Evolutionary conservation across 2,888 invertebrate genomes (phyloP), one percentile per base, ranked within the genome.

Genomic region (Mycalesis mineus): DNA sequence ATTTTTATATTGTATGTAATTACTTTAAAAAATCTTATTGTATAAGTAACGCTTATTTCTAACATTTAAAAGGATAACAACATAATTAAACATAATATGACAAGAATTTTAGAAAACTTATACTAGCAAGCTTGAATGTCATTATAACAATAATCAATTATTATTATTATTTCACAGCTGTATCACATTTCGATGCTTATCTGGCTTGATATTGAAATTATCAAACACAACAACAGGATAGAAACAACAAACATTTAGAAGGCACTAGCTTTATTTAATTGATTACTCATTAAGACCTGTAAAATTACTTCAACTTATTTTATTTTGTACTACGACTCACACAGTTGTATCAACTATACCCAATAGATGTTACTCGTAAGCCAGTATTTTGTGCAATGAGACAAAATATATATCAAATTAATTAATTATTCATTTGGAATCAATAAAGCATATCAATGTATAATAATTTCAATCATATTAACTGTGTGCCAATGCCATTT

Each of bases 251-350:
- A 53, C 47, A 36, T 31, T 29, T 36, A 51, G 51, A 59, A 59
- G 59, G 59, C 59, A 59, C 59, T 56, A 47, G 14, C 37, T 28
- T 50, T 50, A 50, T 37, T 56, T 14, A 29, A 11, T 50, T 44
- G 28, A 15, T 15, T 6, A 13, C 2, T 22, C 5, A 5, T 22
- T 22, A 44, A 33, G 11, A 33, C 29, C 14, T 33, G 15, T 47
- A 33, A 33, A 15, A 33, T 8, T 47, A 29, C 15, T 47, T 47
- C 8, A 0, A 47, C 47, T 47, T 6, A 14, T 15, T 33, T 22
- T n/a, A 28, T 42, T 42, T 42, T 17, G 22, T 22, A 41, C 41
- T 41, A 9, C 17, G 22, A 22, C n/a, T 42, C 7, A n/a, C 11
- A 22, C 5, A 22, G 22, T 22, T 22, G 22, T 5, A 33, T 33